These are phyloP conservation scores for Azemiops feae DNA, from an alignment of 2,113 vertebrate genomes.

Conservation along the genomic window DNA sequence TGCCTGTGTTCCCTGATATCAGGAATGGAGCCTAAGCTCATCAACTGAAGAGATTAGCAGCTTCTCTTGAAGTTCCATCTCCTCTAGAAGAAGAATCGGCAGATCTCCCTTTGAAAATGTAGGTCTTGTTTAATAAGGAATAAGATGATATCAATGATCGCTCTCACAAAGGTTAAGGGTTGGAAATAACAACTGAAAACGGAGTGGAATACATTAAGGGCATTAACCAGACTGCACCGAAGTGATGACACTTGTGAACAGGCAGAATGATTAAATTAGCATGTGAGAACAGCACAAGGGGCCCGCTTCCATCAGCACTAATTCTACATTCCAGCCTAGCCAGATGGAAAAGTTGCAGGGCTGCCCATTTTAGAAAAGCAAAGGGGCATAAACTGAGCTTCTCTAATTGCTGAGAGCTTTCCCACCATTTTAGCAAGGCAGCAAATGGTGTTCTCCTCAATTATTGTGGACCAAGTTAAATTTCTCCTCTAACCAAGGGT, in stretches of 20 bases:
- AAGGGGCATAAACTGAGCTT: background rate
- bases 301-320: background rate
- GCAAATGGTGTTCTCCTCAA: background rate
- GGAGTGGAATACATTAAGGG: conserved; percentile 5
- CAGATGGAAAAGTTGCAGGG: background rate
- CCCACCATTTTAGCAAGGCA: background rate
- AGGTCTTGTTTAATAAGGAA: conserved; percentile 18
- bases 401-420: background rate
- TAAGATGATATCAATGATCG: background rate
- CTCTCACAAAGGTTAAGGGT: background rate
- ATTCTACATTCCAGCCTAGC: background rate
- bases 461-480: background rate
- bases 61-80: background rate
- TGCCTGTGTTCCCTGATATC: background rate
- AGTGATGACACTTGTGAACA: background rate
- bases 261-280: conserved; percentile 7
- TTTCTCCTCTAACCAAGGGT: background rate
- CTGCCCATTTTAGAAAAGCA: background rate
- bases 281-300: background rate
- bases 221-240: conserved; percentile 13
- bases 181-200: conserved; percentile 3
- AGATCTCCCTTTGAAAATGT: background rate
- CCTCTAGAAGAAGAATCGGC: background rate
- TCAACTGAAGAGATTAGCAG: background rate
- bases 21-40: background rate